A percentile compares a stretch with the other conserved stretches of the same genome.
Conservation (phyloP, 2,888 invertebrate species). For the Oligia latruncula region DNA sequence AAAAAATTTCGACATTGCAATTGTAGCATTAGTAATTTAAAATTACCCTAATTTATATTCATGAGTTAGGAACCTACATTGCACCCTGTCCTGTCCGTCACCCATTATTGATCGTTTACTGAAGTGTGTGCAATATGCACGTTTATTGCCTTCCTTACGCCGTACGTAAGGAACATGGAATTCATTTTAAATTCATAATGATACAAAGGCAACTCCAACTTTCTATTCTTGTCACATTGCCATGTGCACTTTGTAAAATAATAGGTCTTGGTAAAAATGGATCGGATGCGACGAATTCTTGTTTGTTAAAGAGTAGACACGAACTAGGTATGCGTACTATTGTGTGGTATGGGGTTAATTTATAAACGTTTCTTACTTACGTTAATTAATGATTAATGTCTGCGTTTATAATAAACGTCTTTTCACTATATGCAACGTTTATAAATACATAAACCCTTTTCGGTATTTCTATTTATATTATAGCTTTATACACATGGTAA, state of each 20-base stretch:
- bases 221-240: slow-evolving; percentile 15
- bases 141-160: not conserved
- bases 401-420: not conserved
- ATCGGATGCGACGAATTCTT: slow-evolving; percentile 12
- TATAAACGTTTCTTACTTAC: not conserved
- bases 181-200: slow-evolving; percentile 12
- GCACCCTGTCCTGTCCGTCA: slow-evolving; percentile 1
- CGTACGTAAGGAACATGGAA: slow-evolving; percentile 23
- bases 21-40: not conserved
- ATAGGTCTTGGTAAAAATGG: slow-evolving; percentile 28
- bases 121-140: not conserved
- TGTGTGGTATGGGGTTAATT: not conserved
- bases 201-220: slow-evolving; percentile 9
- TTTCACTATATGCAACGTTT: not conserved
- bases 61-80: slow-evolving; percentile 25
- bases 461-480: slow-evolving; percentile 47
- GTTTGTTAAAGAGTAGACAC: slow-evolving; percentile 5
- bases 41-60: slow-evolving; percentile 27
- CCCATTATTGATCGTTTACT: slow-evolving; percentile 27
- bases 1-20: slow-evolving; percentile 15
- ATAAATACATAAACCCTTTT: not conserved
- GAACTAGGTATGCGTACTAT: not conserved
- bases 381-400: not conserved
- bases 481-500: slow-evolving; percentile 55
- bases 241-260: slow-evolving; percentile 27